Evolutionary conservation across 2,888 invertebrate genomes (phyloP).

Genomic region (Synanthedon vespiformis): DNA sequence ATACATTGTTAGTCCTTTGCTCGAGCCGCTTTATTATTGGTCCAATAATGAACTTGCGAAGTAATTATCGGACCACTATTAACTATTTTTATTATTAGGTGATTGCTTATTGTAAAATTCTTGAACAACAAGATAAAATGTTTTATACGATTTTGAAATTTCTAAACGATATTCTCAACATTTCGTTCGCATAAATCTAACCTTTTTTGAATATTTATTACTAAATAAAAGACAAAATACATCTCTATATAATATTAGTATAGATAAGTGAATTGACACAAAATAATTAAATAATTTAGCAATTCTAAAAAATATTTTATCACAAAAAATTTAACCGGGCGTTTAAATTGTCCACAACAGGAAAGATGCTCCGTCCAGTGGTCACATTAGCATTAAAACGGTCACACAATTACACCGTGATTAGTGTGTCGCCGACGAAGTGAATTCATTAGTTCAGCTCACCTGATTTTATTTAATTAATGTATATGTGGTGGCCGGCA

Average conservation of each 20-base stretch:
- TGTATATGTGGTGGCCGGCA: constrained; percentile 7
- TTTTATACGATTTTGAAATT: too few relatives aligned
- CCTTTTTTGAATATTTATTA: too few relatives aligned
- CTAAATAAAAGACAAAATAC: too few relatives aligned
- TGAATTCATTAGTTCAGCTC: constrained; percentile 70
- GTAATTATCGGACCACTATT: constrained; percentile 31
- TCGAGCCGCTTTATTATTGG: constrained; percentile 21
- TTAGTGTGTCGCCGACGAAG: constrained; percentile 58
- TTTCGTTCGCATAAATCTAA: too few relatives aligned
- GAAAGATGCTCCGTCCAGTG: constrained; percentile 21
- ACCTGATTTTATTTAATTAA: constrained; percentile 70
- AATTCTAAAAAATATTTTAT: background rate
- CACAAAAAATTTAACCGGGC: constrained; percentile 7
- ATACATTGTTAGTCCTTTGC: constrained; percentile 35
- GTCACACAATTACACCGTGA: constrained; percentile 62
- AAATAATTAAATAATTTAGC: too few relatives aligned
- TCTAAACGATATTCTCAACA: too few relatives aligned
- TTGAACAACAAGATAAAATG: background rate
- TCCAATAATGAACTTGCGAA: constrained; percentile 31
- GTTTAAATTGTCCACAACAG: constrained; percentile 12
- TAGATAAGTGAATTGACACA: too few relatives aligned
- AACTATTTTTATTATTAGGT: constrained; percentile 15
- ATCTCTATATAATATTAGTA: too few relatives aligned
- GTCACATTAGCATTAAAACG: constrained; percentile 58
- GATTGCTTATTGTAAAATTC: background rate